Conservation (phyloP, 1,140 invertebrate genomes). For the Pachyrhynchus sulphureomaculatus region DNA sequence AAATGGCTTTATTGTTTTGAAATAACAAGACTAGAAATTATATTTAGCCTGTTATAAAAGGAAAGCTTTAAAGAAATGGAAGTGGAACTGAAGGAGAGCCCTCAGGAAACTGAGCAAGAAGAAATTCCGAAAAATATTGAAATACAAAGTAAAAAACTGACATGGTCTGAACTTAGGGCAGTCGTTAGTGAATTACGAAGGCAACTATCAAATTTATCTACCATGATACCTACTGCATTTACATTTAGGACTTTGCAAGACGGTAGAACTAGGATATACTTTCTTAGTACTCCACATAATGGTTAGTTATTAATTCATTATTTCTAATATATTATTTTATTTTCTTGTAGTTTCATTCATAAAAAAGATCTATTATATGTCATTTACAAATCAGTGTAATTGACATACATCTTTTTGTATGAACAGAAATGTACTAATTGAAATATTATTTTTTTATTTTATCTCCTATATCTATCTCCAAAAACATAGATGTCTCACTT, state of each 20-base stretch:
- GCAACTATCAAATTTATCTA: constrained; percentile 72
- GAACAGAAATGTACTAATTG: too few species aligned
- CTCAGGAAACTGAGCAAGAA: not conserved
- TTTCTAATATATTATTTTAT: not conserved
- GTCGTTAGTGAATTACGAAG: constrained; percentile 81
- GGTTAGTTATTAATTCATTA: constrained; percentile 47
- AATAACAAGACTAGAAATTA: constrained; percentile 1
- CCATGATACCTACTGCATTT: constrained; percentile 75
- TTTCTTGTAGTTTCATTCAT: not conserved
- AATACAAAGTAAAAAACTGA: constrained; percentile 44
- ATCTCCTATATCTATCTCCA: too few species aligned
- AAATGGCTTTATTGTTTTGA: constrained; percentile 2
- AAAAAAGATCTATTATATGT: not conserved
- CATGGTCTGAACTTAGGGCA: constrained; percentile 79
- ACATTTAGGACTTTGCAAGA: constrained; percentile 76
- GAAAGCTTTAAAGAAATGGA: too few species aligned
- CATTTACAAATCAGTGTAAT: too few species aligned
- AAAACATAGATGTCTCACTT: too few species aligned
- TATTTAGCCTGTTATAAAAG: too few species aligned
- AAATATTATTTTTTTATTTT: too few species aligned
- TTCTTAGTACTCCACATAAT: constrained; percentile 80
- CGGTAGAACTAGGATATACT: constrained; percentile 82
- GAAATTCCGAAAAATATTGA: constrained; percentile 9
- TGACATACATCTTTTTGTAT: too few species aligned
- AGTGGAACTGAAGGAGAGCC: too few species aligned